Evolutionary conservation across 37 sponge, comb jelly and placozoan species (phyloP), one percentile per base, ranked within the genome.

Genomic region (Trichoplax adhaerens): DNA sequence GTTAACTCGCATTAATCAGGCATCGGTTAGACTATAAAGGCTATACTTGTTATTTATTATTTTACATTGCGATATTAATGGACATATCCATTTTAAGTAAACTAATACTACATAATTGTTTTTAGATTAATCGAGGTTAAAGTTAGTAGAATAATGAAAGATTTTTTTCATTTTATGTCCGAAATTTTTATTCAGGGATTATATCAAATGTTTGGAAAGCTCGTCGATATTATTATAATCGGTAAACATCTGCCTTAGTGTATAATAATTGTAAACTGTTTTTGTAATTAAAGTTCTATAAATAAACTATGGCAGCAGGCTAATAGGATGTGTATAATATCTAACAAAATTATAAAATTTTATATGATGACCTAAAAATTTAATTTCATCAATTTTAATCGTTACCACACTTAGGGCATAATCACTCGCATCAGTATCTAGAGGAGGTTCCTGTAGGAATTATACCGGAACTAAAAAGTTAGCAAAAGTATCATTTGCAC

Each of bases 201-300:
- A 49, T 91, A 87, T 71, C 87, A 91, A 70, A 91, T 91, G 92
- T 87, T 87, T 81, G 80, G 85, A 29, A 79, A 82, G 63, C 77
- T 91, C 46, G 85, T 68, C 46, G 92, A 91, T 57, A 69, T 91
- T 1, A 71, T 62, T 64, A 29, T 91, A 12, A 73, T 91, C 8
- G 65, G 90, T 85, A 77, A 75, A 77, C 2, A 51, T 52, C 56
- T 49, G 50, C 48, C 3, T 29, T 55, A 50, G 4, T 55, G 58
- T 52, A 77, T 65, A 77, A 48, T n/a, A 12, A 72, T 4, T 3
- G 29, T 29, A 29, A 29, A 29, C 29, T 29, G 29, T 29, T 29
- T 29, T 29, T 29, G 29, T 29, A 29, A 29, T 29, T 29, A 29
- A 29, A 29, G 29, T 29, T 29, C 29, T 29, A 29, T 29, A 29